These are phyloP conservation scores for Rhogogaster chlorosoma DNA, from an alignment of 2,888 invertebrate species.

Conservation along the genomic window DNA sequence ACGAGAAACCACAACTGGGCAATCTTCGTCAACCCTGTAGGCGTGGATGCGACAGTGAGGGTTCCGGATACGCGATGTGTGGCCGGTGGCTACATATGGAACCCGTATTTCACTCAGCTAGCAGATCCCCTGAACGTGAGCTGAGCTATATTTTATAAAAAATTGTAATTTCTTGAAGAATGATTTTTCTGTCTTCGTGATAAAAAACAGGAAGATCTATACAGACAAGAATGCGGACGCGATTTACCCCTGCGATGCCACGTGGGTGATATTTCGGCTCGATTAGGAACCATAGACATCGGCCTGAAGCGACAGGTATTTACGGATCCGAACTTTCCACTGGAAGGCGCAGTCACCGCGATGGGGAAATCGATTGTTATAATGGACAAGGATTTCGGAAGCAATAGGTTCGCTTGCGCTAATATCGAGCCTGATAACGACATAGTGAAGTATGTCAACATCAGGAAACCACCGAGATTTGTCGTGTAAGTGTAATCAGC, in stretches of 20 bases:
- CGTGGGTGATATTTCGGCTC: slow-evolving; percentile 93
- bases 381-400: slow-evolving; percentile 86
- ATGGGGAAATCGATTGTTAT: slow-evolving; percentile 93
- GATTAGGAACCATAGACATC: slow-evolving; percentile 90
- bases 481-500: slow-evolving; percentile 85
- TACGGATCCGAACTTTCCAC: slow-evolving; percentile 92
- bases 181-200: no score
- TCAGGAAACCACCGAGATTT: slow-evolving; percentile 92
- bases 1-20: slow-evolving; percentile 93
- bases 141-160: slow-evolving; percentile 49
- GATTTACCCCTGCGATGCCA: slow-evolving; percentile 94
- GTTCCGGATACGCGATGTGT: slow-evolving; percentile 90
- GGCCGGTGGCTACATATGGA: slow-evolving; percentile 95
- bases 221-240: slow-evolving; percentile 91
- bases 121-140: slow-evolving; percentile 93
- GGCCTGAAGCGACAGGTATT: slow-evolving; percentile 89
- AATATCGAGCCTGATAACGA: slow-evolving; percentile 95
- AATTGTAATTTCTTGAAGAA: no score
- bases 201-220: slow-evolving; percentile 85
- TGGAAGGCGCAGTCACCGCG: slow-evolving; percentile 88
- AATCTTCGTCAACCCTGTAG: slow-evolving; percentile 94
- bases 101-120: slow-evolving; percentile 93
- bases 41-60: slow-evolving; percentile 93
- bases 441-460: slow-evolving; percentile 93
- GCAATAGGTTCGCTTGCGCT: slow-evolving; percentile 91